Base-by-base conservation (phyloP, 1,140 invertebrate genomes). In the Harpegnathos saltator region DNA sequence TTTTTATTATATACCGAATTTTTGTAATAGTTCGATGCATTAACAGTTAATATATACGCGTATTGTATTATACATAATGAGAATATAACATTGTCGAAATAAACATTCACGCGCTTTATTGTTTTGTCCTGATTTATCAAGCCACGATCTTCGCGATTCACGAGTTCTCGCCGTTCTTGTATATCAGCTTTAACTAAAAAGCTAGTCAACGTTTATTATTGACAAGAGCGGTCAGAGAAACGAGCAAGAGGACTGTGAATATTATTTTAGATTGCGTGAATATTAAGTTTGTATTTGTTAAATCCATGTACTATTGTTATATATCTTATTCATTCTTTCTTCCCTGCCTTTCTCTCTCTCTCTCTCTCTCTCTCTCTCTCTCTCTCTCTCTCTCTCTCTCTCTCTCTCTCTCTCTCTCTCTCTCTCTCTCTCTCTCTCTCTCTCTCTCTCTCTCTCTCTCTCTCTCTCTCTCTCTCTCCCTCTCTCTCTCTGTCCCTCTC, bases 21-120 rank as follows among this genome's bases (percentile, higher is more conserved):
- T 58, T 7, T 71, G 14, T 59, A 80, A 17, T 68, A 26, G 38
- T 14, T 48, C 11, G 4, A 26, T 56, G 3, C 19, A 56, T 68
- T 69, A 58, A 78, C 22, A 17, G 22, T 1, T 80, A 80, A 69
- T 56, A 56, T 9, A 44, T 56, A 71, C 0, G 48, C n/a, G 12
- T 19, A 58, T n/a, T 38, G 33, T 69, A 80, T 71, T 17, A 19
- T 54, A 24, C 14, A 52, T 22, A 59, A 14, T 29, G 24, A 80
- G 38, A 80, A 80, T 48, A 80, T 71, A 80, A 69, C 48, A 80
- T 22, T 69, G 75, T 80, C 69, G 44, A 78, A 69, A 19, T 17
- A 58, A 1, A 44, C 9, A 9, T 11, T 59, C n/a, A 29, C 58
- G 12, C 58, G 54, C 54, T 19, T 56, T 56, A 56, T 44, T 44